Percentiles rank a stretch among this genome's conserved stretches.
These are phyloP conservation scores for Montipora cactus DNA, from an alignment of 64 coral and sea anemone species.

Conservation along the genomic window DNA sequence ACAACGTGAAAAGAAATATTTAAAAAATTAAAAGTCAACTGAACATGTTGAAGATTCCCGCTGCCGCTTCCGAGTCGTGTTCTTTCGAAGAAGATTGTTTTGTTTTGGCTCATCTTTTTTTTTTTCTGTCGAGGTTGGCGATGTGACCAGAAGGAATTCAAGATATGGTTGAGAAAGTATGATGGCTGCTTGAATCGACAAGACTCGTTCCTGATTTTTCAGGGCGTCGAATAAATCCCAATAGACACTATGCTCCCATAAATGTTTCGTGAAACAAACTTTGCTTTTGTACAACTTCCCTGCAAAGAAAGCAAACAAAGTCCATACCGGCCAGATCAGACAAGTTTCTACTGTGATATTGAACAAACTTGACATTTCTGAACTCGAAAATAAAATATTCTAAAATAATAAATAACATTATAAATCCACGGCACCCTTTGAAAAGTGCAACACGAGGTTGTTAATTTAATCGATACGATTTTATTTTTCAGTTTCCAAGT, in stretches of 20 bases:
- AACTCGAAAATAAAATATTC: conserved; percentile 24
- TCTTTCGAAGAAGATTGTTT: conserved; percentile 63
- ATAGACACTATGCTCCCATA: conserved; percentile 99
- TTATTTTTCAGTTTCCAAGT: background rate
- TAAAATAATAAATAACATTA: conserved; percentile 38
- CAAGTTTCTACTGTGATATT: conserved; percentile 28
- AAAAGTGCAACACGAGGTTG: background rate
- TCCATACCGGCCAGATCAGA: conserved; percentile 7
- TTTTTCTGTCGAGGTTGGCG: conserved; percentile 90
- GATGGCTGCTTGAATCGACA: conserved; percentile 98
- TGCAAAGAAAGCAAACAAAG: conserved; percentile 65
- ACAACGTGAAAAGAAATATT: conserved; percentile 24
- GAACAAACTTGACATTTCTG: conserved; percentile 10
- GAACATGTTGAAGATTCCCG: conserved; percentile 54
- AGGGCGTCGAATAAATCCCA: conserved; percentile 99
- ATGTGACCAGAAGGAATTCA: conserved; percentile 97
- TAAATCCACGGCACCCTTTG: background rate
- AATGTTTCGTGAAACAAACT: conserved; percentile 99
- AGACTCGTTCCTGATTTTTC: conserved; percentile 98
- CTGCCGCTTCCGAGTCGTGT: conserved; percentile 73
- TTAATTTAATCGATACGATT: background rate
- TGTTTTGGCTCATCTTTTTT: conserved; percentile 91
- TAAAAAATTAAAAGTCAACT: conserved; percentile 90
- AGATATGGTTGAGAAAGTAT: conserved; percentile 98
- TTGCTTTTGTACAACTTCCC: conserved; percentile 99